Conservation (phyloP, 2,888 invertebrate genomes). For the Acleris laterana region DNA sequence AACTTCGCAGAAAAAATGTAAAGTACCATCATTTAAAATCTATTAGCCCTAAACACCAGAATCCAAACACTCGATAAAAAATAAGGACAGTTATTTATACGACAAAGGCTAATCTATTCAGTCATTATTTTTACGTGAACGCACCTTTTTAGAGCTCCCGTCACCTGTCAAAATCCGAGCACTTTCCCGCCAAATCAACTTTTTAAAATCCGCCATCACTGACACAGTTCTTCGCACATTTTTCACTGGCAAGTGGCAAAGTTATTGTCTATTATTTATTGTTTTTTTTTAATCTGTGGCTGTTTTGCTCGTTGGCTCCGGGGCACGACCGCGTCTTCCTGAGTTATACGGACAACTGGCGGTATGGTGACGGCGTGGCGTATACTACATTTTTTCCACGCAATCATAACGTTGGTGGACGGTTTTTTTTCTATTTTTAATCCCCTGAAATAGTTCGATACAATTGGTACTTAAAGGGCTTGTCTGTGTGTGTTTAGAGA, state of each 20-base stretch:
- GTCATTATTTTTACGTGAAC: conserved; percentile 32
- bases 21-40: background rate
- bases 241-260: conserved; percentile 2
- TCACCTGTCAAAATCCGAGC: conserved; percentile 36
- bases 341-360: conserved; percentile 3
- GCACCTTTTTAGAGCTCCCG: conserved; percentile 27
- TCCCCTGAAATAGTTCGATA: conserved; percentile 19
- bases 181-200: conserved; percentile 34
- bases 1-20: no score
- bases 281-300: background rate
- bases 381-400: conserved; percentile 8
- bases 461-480: conserved; percentile 4
- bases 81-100: conserved; percentile 16
- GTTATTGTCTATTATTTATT: background rate
- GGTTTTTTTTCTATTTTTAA: conserved; percentile 13
- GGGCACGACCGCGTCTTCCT: conserved; percentile 4
- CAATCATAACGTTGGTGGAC: conserved; percentile 15
- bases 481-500: background rate
- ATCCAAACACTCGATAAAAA: conserved; percentile 6
- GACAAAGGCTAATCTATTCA: conserved; percentile 28
- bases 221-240: conserved; percentile 17
- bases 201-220: conserved; percentile 31
- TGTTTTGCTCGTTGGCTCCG: background rate
- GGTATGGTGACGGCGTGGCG: background rate
- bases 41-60: background rate